Base-by-base conservation (phyloP, 92 coral and sea anemone genomes). In the Epizoanthus fatuus region DNA sequence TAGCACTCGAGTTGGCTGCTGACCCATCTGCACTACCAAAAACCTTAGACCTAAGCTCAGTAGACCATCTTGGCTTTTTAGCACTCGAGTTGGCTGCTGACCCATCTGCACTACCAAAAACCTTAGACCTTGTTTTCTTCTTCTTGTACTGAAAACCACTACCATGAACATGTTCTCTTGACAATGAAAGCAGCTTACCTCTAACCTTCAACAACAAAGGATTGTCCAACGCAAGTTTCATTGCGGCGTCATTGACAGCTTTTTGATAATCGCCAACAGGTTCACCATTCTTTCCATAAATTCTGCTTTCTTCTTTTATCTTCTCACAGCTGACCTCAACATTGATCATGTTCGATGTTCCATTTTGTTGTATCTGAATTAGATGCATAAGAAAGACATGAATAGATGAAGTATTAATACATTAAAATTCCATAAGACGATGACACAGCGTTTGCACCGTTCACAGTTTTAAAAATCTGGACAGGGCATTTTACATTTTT, bases 61-160 rank as follows among this genome's bases (percentile, higher is more conserved):
- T 63, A 44, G 83, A 77, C 83, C 71, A 77, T 47, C 39, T 77
- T 32, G 68, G 68, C 70, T 25, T 79, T 67, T 79, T 79, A 75
- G 66, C n/a, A 29, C 42, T 64, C 13, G 84, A 44, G 53, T n/a
- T 51, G 32, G 57, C 37, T 35, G 44, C 59, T 62, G 37, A 56
- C 60, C 47, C 54, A 51, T 64, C 84, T 44, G 53, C 35, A 35
- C 32, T 65, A 37, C 74, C 84, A 79, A 79, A 79, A 39, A 53
- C 84, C 56, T 79, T 79, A 20, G 57, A 63, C 16, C 84, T 44
- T 17, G 84, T 55, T 35, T 79, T 65, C 47, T 79, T 79, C 58
- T 10, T 79, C 25, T 63, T 79, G 32, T 79, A 79, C 84, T 62
- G 74, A 44, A 55, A 79, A 35, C 74, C 84, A 17, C 68, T 67